A percentile compares a stretch with the other conserved stretches of the same genome.
Evolutionary conservation across 2,113 vertebrate genomes (phyloP).

Genomic region (Tenebrosternarchus preto): DNA sequence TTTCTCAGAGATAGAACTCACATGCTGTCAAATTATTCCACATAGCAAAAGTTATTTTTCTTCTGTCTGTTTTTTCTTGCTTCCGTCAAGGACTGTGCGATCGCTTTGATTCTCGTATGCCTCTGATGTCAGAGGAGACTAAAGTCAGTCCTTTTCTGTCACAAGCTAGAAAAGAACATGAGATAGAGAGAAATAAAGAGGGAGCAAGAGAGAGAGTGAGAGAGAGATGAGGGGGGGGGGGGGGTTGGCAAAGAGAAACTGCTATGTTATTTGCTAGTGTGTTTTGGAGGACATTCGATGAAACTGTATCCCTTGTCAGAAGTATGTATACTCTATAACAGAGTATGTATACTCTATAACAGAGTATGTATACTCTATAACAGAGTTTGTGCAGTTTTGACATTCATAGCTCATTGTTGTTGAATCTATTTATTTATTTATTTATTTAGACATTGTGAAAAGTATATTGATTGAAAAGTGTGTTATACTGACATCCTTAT

Average conservation of each 20-base stretch:
- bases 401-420: background rate
- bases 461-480: background rate
- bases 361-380: slow-evolving; percentile 26
- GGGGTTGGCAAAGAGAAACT: slow-evolving; percentile 35
- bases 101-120: slow-evolving; percentile 41
- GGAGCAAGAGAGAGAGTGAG: slow-evolving; percentile 5
- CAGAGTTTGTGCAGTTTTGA: background rate
- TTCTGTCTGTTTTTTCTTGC: background rate
- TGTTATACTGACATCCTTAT: background rate
- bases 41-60: slow-evolving; percentile 21
- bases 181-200: slow-evolving; percentile 28
- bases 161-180: slow-evolving; percentile 26
- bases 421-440: no score
- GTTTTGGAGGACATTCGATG: slow-evolving; percentile 27
- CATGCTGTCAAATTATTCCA: slow-evolving; percentile 31
- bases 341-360: slow-evolving; percentile 2
- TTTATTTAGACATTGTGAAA: background rate
- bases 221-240: no score
- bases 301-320: slow-evolving; percentile 40
- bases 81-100: slow-evolving; percentile 22
- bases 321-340: slow-evolving; percentile 27
- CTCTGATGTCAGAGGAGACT: slow-evolving; percentile 34
- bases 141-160: slow-evolving; percentile 36
- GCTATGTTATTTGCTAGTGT: background rate
- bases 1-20: slow-evolving; percentile 36